Evolutionary conservation across 2,888 invertebrate species (phyloP).

Genomic region (Hypercompe scribonia): DNA sequence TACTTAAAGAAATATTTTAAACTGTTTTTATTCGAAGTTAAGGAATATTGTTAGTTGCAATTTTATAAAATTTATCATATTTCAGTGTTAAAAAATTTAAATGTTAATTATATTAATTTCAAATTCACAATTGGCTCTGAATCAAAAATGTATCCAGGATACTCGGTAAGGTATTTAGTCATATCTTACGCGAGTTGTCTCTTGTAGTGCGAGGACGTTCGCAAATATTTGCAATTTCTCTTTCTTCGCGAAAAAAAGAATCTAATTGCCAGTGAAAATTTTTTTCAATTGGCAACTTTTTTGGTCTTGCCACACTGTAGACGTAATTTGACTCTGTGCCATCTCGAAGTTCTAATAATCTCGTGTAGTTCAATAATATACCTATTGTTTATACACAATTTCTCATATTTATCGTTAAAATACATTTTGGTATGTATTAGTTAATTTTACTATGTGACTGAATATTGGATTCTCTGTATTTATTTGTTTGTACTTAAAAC

Average conservation of each 20-base stretch:
- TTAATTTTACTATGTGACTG: slow-evolving; percentile 72
- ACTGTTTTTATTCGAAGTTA: slow-evolving; percentile 12
- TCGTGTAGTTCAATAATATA: slow-evolving; percentile 40
- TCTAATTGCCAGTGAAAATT: slow-evolving; percentile 16
- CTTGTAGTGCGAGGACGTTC: slow-evolving; percentile 3
- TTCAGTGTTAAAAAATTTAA: slow-evolving; percentile 24
- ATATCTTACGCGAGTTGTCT: slow-evolving; percentile 53
- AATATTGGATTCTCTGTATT: slow-evolving; percentile 70
- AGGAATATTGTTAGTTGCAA: slow-evolving; percentile 32
- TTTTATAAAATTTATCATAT: slow-evolving; percentile 36
- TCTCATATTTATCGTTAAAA: slow-evolving; percentile 51
- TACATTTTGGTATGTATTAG: slow-evolving; percentile 49
- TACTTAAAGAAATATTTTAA: neutral
- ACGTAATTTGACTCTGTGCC: slow-evolving; percentile 50
- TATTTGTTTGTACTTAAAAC: slow-evolving; percentile 80
- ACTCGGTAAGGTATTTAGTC: slow-evolving; percentile 50
- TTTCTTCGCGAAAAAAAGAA: slow-evolving; percentile 15
- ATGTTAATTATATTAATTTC: slow-evolving; percentile 15
- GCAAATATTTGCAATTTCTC: slow-evolving; percentile 1
- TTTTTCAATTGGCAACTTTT: slow-evolving; percentile 14
- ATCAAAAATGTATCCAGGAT: slow-evolving; percentile 20
- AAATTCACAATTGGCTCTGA: slow-evolving; percentile 2
- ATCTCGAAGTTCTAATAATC: slow-evolving; percentile 48
- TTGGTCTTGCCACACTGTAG: slow-evolving; percentile 48
- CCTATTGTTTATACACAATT: slow-evolving; percentile 39